Percentiles rank a stretch among this genome's conserved stretches.
Evolutionary conservation across 1,140 invertebrate genomes (phyloP).

Genomic region (Mycetomoellerius zeteki): DNA sequence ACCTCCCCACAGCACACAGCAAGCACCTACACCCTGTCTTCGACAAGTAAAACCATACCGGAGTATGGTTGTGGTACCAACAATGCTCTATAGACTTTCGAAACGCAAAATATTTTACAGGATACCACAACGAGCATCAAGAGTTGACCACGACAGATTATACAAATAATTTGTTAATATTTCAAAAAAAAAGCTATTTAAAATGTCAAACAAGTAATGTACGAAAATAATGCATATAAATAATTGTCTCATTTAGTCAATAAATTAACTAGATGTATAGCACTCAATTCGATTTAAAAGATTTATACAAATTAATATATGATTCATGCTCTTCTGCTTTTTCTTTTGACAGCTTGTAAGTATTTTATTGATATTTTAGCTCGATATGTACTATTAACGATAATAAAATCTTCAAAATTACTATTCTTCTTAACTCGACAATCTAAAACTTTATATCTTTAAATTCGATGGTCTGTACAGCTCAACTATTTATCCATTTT

Average conservation of each 20-base stretch:
- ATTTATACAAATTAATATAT: not conserved
- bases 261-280: too few relatives aligned
- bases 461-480: not conserved
- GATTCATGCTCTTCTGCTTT: not conserved
- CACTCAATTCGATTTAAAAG: too few relatives aligned
- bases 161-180: not conserved
- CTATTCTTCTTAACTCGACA: not conserved
- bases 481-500: slow-evolving; percentile 23
- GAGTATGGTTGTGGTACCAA: too few relatives aligned
- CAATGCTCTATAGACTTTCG: not conserved
- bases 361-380: not conserved
- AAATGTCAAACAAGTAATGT: slow-evolving; percentile 28
- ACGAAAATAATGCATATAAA: not conserved
- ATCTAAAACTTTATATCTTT: not conserved
- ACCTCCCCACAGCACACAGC: slow-evolving; percentile 75
- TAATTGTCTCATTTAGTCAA: slow-evolving; percentile 5
- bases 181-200: not conserved
- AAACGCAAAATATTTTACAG: not conserved
- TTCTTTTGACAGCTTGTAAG: not conserved
- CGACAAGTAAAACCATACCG: slow-evolving; percentile 53
- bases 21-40: slow-evolving; percentile 81
- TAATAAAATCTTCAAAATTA: not conserved
- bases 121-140: not conserved
- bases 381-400: not conserved
- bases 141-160: not conserved